Conservation (phyloP, 2,113 vertebrate species). For the Geococcyx californianus region DNA sequence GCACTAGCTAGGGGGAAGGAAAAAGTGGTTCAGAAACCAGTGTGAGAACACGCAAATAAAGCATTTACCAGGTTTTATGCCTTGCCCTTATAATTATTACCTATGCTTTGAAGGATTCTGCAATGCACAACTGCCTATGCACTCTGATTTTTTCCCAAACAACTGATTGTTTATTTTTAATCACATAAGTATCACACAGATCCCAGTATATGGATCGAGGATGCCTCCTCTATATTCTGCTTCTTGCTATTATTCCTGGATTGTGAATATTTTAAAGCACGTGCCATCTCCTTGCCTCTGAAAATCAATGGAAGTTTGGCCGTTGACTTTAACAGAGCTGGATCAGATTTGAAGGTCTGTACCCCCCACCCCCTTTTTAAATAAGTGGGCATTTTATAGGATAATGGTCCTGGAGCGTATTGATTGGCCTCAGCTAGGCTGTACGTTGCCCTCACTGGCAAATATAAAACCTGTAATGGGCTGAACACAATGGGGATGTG, state of each 20-base stretch:
- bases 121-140: background rate
- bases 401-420: slow-evolving; percentile 52
- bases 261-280: slow-evolving; percentile 42
- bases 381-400: slow-evolving; percentile 62
- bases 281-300: background rate
- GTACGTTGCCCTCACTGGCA: slow-evolving; percentile 10
- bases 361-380: slow-evolving; percentile 30
- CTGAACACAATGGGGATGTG: slow-evolving; percentile 7
- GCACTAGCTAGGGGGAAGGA: background rate
- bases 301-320: slow-evolving; percentile 58
- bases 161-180: background rate
- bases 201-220: background rate
- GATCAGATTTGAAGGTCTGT: slow-evolving; percentile 23
- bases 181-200: background rate
- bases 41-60: slow-evolving; percentile 51
- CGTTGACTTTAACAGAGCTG: slow-evolving; percentile 33
- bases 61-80: background rate
- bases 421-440: slow-evolving; percentile 53
- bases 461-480: slow-evolving; percentile 34
- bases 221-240: background rate
- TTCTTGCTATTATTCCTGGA: background rate
- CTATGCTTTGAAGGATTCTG: background rate
- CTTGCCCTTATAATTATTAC: background rate
- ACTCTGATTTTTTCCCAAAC: background rate
- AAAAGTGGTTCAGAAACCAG: slow-evolving; percentile 60